A percentile compares a stretch with the other conserved stretches of the same genome.
Conservation (phyloP, 1,140 invertebrate species). For the Cecropterus lyciades region DNA sequence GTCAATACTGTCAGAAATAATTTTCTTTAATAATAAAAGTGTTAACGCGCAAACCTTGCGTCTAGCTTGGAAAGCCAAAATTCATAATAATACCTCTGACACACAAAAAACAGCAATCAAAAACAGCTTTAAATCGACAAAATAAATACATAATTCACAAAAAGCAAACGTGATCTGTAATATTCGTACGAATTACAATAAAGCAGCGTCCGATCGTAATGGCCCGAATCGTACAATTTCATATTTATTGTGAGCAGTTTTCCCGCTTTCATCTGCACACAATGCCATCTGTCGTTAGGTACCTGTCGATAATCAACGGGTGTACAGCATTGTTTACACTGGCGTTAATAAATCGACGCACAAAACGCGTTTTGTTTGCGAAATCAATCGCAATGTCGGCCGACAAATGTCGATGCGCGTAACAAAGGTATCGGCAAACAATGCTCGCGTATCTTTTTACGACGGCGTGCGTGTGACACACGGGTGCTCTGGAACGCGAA, state of each 20-base stretch:
- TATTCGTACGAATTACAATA: too few species aligned
- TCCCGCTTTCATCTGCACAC: conserved; percentile 15
- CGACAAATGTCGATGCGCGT: conserved; percentile 69
- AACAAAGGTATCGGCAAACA: conserved; percentile 63
- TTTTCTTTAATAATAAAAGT: too few species aligned
- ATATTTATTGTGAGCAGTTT: not conserved
- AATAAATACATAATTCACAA: too few species aligned
- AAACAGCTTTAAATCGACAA: too few species aligned
- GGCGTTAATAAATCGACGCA: conserved; percentile 69
- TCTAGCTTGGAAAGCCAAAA: too few species aligned
- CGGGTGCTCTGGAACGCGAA: not conserved
- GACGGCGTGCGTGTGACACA: conserved; percentile 43
- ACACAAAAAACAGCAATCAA: too few species aligned
- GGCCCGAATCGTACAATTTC: not conserved
- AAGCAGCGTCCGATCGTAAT: too few species aligned
- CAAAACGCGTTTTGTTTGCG: conserved; percentile 72
- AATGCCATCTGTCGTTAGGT: conserved; percentile 48
- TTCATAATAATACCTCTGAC: too few species aligned
- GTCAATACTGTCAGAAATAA: too few species aligned
- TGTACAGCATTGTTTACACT: conserved; percentile 54
- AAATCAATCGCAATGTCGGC: conserved; percentile 70
- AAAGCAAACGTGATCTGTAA: too few species aligned
- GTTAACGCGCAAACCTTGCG: too few species aligned
- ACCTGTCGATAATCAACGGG: conserved; percentile 65
- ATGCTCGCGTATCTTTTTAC: conserved; percentile 64